Evolutionary conservation across 2,888 invertebrate genomes (phyloP).

Genomic region (Hydroisotoma schaefferi): DNA sequence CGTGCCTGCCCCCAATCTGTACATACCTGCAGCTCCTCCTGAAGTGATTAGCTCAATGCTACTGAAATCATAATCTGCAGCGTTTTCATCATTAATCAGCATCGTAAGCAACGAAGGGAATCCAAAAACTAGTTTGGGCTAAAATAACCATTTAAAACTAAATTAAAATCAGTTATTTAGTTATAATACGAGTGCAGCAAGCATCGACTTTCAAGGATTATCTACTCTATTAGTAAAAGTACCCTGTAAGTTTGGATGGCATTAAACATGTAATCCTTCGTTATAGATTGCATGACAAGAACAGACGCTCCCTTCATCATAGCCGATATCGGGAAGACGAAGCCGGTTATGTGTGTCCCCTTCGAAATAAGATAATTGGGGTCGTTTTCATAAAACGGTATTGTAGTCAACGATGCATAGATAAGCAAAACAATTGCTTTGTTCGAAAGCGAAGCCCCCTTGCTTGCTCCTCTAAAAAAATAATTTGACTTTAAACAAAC

Average conservation of each 20-base stretch:
- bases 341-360: constrained; percentile 43
- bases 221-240: not conserved
- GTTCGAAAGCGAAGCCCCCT: constrained; percentile 41
- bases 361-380: constrained; percentile 38
- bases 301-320: constrained; percentile 20
- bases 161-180: not conserved
- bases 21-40: constrained; percentile 19
- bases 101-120: constrained; percentile 43
- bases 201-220: not conserved
- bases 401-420: not conserved
- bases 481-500: not conserved
- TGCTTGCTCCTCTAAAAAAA: constrained; percentile 17
- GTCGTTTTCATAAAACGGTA: constrained; percentile 20
- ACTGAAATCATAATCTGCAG: constrained; percentile 31
- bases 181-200: not conserved
- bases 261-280: constrained; percentile 33
- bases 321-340: constrained; percentile 25
- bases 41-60: constrained; percentile 19
- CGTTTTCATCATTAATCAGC: constrained; percentile 37
- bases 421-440: constrained; percentile 20
- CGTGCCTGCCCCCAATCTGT: not conserved
- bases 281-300: constrained; percentile 32
- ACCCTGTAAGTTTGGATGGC: constrained; percentile 42
- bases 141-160: not conserved
- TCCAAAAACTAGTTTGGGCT: constrained; percentile 43